These are phyloP conservation scores for Melangyna quadrimaculata DNA, from an alignment of 2,888 invertebrate species.

Conservation along the genomic window DNA sequence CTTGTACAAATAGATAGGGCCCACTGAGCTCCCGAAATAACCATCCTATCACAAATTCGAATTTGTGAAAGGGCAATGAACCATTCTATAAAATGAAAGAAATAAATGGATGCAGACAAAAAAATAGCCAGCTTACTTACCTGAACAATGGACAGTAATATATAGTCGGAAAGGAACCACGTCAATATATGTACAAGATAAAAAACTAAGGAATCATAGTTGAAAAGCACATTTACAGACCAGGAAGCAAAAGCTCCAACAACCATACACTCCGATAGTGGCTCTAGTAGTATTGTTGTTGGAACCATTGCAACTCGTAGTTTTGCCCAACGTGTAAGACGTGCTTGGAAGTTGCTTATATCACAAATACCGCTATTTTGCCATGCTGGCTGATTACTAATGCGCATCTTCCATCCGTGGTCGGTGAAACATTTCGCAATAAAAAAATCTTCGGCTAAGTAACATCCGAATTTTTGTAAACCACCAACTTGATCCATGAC, in stretches of 20 bases:
- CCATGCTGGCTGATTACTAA: conserved; percentile 96
- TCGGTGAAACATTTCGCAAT: conserved; percentile 94
- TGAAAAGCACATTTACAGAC: conserved; percentile 91
- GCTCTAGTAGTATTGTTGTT: conserved; percentile 93
- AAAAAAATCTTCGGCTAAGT: conserved; percentile 99
- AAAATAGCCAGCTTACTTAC: conserved; percentile 78
- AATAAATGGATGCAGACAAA: not conserved
- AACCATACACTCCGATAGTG: conserved; percentile 96
- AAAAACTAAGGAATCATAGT: conserved; percentile 94
- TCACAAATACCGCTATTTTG: conserved; percentile 97
- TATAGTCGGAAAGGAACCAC: conserved; percentile 98
- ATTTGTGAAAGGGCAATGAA: conserved; percentile 95
- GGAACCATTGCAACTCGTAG: conserved; percentile 98
- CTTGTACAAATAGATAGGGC: conserved; percentile 92
- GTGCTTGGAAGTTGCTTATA: conserved; percentile 91
- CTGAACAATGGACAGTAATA: conserved; percentile 93
- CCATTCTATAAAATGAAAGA: conserved; percentile 86
- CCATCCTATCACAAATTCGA: conserved; percentile 97
- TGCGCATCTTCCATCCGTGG: conserved; percentile 93
- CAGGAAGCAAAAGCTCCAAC: conserved; percentile 95
- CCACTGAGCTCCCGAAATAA: conserved; percentile 95
- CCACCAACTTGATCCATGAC: conserved; percentile 96
- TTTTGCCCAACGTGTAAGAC: conserved; percentile 95
- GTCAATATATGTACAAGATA: conserved; percentile 94
- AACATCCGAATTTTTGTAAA: conserved; percentile 93